phyloP scores from a whole-genome alignment of 2,113 vertebrate genomes.

The Copsychus sechellarum region DNA sequence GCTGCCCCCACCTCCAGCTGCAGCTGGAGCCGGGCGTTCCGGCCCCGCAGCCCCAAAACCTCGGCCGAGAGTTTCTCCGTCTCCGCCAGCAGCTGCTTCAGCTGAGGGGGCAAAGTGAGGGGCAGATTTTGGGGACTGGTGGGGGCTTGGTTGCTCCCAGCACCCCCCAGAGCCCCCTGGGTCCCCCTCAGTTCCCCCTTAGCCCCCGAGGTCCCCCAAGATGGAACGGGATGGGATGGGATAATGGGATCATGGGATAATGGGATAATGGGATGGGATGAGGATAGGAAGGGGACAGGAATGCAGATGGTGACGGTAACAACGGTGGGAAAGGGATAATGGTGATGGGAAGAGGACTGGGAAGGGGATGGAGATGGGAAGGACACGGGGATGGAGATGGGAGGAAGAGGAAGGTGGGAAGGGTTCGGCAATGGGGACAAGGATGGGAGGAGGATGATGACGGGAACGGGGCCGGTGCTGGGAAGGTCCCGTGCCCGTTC shows the following conservation, averaged over 20 bases:
- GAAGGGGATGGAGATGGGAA: no score
- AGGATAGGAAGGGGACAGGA: not conserved
- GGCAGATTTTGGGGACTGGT: not conserved
- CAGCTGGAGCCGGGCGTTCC: not conserved
- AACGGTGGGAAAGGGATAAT: rapidly evolving
- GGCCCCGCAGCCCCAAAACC: not conserved
- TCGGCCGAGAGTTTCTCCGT: not conserved
- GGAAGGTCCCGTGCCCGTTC: not conserved
- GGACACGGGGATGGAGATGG: rapidly evolving
- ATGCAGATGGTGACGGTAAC: not conserved
- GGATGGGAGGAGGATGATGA: not conserved
- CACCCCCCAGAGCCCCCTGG: no score
- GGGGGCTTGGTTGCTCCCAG: not conserved
- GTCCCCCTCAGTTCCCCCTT: no score
- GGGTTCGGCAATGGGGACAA: rapidly evolving
- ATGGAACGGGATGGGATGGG: no score
- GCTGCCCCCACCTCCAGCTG: not conserved
- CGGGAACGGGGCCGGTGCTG: rapidly evolving
- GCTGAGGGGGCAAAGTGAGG: not conserved
- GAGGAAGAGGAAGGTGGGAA: not conserved
- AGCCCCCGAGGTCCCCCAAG: not conserved
- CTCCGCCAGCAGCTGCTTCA: not conserved
- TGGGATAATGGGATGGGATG: no score
- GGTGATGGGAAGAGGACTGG: not conserved
- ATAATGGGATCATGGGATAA: no score